Evolutionary conservation across 2,113 vertebrate genomes (phyloP), one percentile per base, ranked within the genome.

Genomic region (Malaclemys terrapin): DNA sequence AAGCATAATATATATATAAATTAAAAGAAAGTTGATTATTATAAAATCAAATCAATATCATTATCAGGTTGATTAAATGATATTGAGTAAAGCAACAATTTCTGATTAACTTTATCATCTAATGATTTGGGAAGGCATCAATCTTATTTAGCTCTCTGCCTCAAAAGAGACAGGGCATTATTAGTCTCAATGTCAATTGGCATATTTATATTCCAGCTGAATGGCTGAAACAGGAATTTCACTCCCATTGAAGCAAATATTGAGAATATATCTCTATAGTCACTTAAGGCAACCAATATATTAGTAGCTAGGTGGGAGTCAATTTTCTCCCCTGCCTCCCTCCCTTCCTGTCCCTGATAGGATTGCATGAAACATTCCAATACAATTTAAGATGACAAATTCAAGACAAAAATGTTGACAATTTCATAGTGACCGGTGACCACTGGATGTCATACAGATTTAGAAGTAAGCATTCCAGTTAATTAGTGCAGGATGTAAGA

Each of bases 321-420:
- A 80, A 79, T 2, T 29, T 59, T 82, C 93, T 85, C 47, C 11
- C 3, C 8, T 82, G 29, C 75, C 42, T 81, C 10, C 22, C 9
- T 24, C 35, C 4, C 16, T 35, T 8, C 9, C 35, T 5, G 4
- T 4, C 65, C 17, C 35, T 19, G 17, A 94, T 19, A 90, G 47
- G 10, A 65, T 85, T 24, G 10, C 25, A 91, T 59, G 35, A 89
- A 93, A 31, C 0, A 1, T 85, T 94, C 82, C 76, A 81, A 16
- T 69, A 79, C 50, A 50, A 94, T 85, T 94, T 50, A 75, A 90
- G 27, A 1, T 14, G 82, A n/a, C 16, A 27, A 91, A 10, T 94
- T 94, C n/a, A 89, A 85, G 45, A 91, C 20, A 79, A 90, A 92
- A 91, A 88, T 82, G 2, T 8, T 87, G 20, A 38, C 82, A 92